Percentiles rank a stretch among this genome's conserved stretches.
phyloP scores from a whole-genome alignment of 2,113 vertebrate genomes.

The Willisornis vidua region DNA sequence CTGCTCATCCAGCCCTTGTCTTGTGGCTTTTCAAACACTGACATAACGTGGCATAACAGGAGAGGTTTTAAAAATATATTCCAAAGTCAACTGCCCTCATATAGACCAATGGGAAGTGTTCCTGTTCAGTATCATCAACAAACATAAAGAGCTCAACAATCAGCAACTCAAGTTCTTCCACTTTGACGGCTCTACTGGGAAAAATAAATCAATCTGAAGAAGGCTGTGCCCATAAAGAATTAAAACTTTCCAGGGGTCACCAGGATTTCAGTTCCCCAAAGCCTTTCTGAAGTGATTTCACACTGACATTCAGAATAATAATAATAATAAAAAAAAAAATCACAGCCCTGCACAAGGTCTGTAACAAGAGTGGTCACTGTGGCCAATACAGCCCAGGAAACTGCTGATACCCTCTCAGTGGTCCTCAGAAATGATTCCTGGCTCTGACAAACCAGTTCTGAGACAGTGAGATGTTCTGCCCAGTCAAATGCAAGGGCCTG shows the following conservation, averaged over 20 bases:
- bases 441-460: not conserved
- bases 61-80: not conserved
- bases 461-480: not conserved
- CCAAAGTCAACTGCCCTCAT: not conserved
- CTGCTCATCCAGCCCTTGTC: not conserved
- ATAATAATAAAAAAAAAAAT: not conserved
- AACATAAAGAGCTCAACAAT: not conserved
- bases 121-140: too few relatives aligned
- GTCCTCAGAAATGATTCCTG: not conserved
- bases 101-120: too few relatives aligned
- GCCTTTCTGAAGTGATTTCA: not conserved
- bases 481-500: not conserved
- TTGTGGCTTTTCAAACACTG: not conserved
- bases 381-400: not conserved
- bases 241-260: not conserved
- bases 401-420: too few relatives aligned
- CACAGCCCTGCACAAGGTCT: not conserved
- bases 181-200: accelerated
- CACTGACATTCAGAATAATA: not conserved
- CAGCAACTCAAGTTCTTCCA: not conserved
- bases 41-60: accelerated
- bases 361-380: not conserved
- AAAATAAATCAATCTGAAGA: not conserved
- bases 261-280: not conserved
- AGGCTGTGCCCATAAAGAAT: not conserved